These are phyloP conservation scores for fruit fly (Drosophila melanogaster) DNA, from an alignment of 1,140 invertebrate species.

Conservation along the genomic window DNA sequence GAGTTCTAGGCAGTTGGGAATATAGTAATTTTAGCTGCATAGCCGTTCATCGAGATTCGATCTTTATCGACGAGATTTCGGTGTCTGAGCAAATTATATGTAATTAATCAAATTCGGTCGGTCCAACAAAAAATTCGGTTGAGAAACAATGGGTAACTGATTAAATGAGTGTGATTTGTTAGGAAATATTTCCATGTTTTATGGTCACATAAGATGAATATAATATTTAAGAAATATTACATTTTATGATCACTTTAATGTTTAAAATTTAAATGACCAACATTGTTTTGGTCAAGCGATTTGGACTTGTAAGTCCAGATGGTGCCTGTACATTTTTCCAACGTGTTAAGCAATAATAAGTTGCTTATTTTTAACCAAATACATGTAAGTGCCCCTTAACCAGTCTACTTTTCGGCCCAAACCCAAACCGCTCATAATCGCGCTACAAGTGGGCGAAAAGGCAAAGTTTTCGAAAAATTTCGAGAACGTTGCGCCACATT, in stretches of 20 bases:
- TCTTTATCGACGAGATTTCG: constrained; percentile 24
- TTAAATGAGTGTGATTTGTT: background rate
- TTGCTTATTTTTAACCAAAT: background rate
- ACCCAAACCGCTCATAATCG: background rate
- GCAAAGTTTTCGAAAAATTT: constrained; percentile 10
- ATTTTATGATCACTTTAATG: background rate
- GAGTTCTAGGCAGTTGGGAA: constrained; percentile 47
- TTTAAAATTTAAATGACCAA: background rate
- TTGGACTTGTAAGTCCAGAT: background rate
- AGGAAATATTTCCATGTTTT: background rate
- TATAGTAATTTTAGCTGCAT: constrained; percentile 31
- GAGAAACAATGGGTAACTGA: constrained; percentile 6
- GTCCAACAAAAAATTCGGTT: constrained; percentile 20
- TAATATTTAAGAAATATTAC: too few species aligned
- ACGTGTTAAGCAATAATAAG: background rate
- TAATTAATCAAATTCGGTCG: constrained; percentile 18
- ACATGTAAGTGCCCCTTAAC: constrained; percentile 6
- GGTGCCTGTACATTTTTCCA: background rate
- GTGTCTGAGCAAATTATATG: constrained; percentile 26
- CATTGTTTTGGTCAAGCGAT: background rate
- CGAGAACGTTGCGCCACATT: constrained; percentile 17
- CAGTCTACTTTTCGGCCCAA: background rate
- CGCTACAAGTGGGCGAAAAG: constrained; percentile 12
- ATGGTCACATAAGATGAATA: background rate
- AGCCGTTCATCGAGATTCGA: constrained; percentile 22